Conservation (phyloP, 2,888 invertebrate genomes). For the Torymus aiolomorphi region DNA sequence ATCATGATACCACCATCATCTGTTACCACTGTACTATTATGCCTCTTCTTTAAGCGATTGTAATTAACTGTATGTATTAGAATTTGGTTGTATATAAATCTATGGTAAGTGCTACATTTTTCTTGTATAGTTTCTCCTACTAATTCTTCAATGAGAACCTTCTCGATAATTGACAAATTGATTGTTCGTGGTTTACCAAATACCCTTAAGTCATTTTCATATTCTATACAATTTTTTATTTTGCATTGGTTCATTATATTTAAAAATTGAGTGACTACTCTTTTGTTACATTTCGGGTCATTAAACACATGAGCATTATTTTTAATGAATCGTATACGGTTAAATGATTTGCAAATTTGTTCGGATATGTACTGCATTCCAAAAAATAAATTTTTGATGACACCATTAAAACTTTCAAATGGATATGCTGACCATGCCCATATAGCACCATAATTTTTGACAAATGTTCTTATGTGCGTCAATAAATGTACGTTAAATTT, state of each 20-base stretch:
- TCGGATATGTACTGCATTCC: slow-evolving; percentile 45
- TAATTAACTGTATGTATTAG: slow-evolving; percentile 1
- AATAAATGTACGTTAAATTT: slow-evolving; percentile 55
- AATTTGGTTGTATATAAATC: slow-evolving; percentile 20
- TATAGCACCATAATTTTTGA: slow-evolving; percentile 44
- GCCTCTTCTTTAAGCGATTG: neutral
- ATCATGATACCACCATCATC: neutral
- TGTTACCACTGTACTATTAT: neutral
- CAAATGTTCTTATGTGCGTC: slow-evolving; percentile 41
- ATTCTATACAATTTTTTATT: neutral
- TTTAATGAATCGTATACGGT: slow-evolving; percentile 12
- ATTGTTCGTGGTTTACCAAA: too few species aligned
- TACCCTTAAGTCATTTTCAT: neutral
- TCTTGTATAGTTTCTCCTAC: neutral
- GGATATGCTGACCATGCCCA: slow-evolving; percentile 55
- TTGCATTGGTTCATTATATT: too few species aligned
- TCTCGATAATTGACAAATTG: neutral
- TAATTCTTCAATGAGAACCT: neutral
- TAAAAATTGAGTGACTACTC: neutral
- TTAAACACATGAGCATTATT: slow-evolving; percentile 14
- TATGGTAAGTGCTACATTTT: neutral
- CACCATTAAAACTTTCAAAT: slow-evolving; percentile 39
- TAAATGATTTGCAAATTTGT: slow-evolving; percentile 51
- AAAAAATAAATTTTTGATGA: slow-evolving; percentile 38
- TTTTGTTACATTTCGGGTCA: slow-evolving; percentile 5